Evolutionary conservation across 2,113 vertebrate genomes (phyloP).

Genomic region (Zeus faber): DNA sequence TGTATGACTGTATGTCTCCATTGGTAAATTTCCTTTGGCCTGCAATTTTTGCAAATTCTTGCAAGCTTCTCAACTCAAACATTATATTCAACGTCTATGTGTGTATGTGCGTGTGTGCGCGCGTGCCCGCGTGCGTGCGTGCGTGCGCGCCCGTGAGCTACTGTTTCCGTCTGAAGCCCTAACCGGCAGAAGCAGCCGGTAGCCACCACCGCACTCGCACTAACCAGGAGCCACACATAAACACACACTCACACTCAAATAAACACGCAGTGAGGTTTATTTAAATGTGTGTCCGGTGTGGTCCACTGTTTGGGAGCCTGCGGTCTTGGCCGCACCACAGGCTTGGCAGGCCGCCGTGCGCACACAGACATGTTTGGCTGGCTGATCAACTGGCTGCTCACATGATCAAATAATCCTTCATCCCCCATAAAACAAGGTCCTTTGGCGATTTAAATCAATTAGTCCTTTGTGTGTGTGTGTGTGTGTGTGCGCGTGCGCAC

Average conservation of each 20-base stretch:
- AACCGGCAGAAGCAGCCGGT: too few relatives aligned
- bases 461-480: constrained; percentile 11
- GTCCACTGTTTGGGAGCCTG: constrained; percentile 8
- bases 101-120: too few relatives aligned
- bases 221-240: background rate
- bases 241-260: constrained; percentile 5
- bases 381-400: constrained; percentile 14
- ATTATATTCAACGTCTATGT: too few relatives aligned
- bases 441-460: constrained; percentile 29
- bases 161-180: too few relatives aligned
- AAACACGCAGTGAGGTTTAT: background rate
- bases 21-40: too few relatives aligned
- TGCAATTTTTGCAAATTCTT: too few relatives aligned
- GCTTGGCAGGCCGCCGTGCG: constrained; percentile 15
- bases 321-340: constrained; percentile 14
- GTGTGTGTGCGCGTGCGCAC: background rate
- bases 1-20: too few relatives aligned
- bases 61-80: too few relatives aligned
- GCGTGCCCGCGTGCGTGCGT: too few relatives aligned
- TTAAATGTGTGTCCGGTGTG: constrained; percentile 12
- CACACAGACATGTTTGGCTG: constrained; percentile 6
- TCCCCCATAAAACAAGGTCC: constrained; percentile 23
- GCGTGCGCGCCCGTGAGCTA: too few relatives aligned
- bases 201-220: background rate
- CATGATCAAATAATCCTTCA: constrained; percentile 8